Base-by-base conservation (phyloP, 2,797 vertebrate species). In the Microctenopoma steveboyesi region DNA sequence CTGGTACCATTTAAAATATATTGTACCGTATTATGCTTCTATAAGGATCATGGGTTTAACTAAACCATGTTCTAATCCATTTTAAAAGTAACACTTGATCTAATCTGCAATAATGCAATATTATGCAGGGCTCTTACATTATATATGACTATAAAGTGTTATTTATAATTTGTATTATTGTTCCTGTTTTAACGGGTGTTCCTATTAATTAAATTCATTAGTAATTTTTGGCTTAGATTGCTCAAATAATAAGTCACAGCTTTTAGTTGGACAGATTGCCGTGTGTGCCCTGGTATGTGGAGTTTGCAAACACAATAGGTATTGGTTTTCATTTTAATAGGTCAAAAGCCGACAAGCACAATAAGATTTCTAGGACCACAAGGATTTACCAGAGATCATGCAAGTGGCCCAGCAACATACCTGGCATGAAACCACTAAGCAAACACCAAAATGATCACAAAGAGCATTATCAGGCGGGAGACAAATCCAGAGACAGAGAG, bases 401-500 rank as follows among this genome's bases (percentile, higher is more conserved):
- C 33, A 63, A 72, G 25, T 60, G 47, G 65, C 74, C 50, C 68
- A 67, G 71, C 40, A 5, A 49, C 64, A 72, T 35, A 77, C 72
- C 68, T 71, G 61, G 33, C 49, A 18, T 48, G 35, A 80, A 78
- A 71, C 3, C 3, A 56, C 40, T 58, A 40, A 64, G 64, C 75
- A 74, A 86, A 82, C 48, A 72, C 59, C 74, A 72, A 48, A 76
- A 58, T 40, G 72, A 77, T 76, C 76, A 86, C 53, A 85, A 69
- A 79, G 65, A 62, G 66, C 56, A 76, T 85, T 76, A 86, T 79
- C 85, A 86, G 70, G 60, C 67, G 37, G 79, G 61, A 84, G 57
- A 81, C 67, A 74, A 87, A 88, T 83, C 54, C 55, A 62, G 33
- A 68, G 65, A 83, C 77, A 83, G 85, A 87, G 5, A 62, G 67